Base-by-base conservation (phyloP, 1,140 invertebrate genomes). In the Drosophila subpulchrella region DNA sequence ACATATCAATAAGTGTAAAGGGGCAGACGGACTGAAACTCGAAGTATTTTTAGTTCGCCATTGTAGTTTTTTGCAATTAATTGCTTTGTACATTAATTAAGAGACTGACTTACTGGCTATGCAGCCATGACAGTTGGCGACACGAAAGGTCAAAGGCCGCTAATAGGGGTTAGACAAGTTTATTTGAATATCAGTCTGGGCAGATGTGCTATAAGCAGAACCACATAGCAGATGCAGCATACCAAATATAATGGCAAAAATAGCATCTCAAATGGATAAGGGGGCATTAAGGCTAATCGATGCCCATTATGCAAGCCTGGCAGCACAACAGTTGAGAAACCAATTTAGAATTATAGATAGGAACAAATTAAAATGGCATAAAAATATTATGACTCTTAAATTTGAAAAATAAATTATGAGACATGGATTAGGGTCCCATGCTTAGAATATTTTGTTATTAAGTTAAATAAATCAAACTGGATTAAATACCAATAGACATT, bases 61-160 rank as follows among this genome's bases (percentile, higher is more conserved):
- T 66, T 60, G 27, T 50, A 58, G 58, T 63, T 62, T n/a, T 54
- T 67, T 63, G 76, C 80, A 83, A 88, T 88, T 88, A 88, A 88
- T 89, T 89, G 84, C 66, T 74, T 88, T 81, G 73, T 57, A 89
- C 80, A 88, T 89, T 88, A 80, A 88, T 88, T 83, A 83, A 77
- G 80, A 63, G 83, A 36, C 76, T 77, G 63, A 58, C 61, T 58
- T 24, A 47, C 41, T 38, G 76, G 6, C 46, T 27, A 3, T 34
- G 32, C 30, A 24, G 12, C 48, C 48, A 12, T 34, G 27, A 8
- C 48, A 34, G 27, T 59, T 71, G 63, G 67, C 77, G 77, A 82
- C 82, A 82, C 63, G 42, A 46, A 66, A 83, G 84, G 84, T 89
- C 83, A 88, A 88, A 88, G 84, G 83, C 80, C 84, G 80, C 81